Base-by-base conservation (phyloP, 1,140 invertebrate genomes). In the Zaprionus camerounensis region DNA sequence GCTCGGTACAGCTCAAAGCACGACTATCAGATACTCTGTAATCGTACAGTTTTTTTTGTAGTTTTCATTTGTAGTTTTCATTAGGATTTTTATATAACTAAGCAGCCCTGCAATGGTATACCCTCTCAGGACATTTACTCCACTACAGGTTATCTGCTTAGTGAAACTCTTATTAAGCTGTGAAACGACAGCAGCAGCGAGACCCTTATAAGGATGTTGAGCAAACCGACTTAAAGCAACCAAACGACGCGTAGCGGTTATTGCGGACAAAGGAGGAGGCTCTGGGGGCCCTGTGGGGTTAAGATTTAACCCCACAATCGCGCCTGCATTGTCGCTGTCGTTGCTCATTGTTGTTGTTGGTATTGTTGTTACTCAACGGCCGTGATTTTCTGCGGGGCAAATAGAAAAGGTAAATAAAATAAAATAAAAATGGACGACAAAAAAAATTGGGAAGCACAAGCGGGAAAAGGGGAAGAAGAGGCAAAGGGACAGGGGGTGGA, bases 281-380 rank as follows among this genome's bases (percentile, higher is more conserved):
- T 3, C 15, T 22, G 46, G 46, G 12, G 46, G 17, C 20, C 13
- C 15, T 28, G 3, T 28, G 51, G 51, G 15, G 38, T 5, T 24
- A 36, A 34, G 41, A 15, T 17, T 51, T 24, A 24, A 55, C 20
- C 17, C n/a, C 20, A 49, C 34, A 28, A 63, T 31, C 44, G 51
- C 36, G 20, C 36, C 15, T n/a, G 61, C 57, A 69, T 59, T 69
- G 67, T 59, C 31, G 28, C 28, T 64, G 61, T 17, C 28, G 15
- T 41, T 63, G 1, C 46, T 12, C 46, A 20, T 51, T 51, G 46
- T 51, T 24, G 31, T 36, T 26, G 36, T 26, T 24, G 22, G 0
- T 41, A 58, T 71, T 71, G 59, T 65, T 71, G 51, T 56, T 71
- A n/a, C 12, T 46, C 51, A 65, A 31, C 51, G 51, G 51, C 61